Percentiles rank a stretch among this genome's conserved stretches.
Conservation (phyloP, 37 sponge, comb jelly and placozoan genomes). For the Amphimedon queenslandica region DNA sequence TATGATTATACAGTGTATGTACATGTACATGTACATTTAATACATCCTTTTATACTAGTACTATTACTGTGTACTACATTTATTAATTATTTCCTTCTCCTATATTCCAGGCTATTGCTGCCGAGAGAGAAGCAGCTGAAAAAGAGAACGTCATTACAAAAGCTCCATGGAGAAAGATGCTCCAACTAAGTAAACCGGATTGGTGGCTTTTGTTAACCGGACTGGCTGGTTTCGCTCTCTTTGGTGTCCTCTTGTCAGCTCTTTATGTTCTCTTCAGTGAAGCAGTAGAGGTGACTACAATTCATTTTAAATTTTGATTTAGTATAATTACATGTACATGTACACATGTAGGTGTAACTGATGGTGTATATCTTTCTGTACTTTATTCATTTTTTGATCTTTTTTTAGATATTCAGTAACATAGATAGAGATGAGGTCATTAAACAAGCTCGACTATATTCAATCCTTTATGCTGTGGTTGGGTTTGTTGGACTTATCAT, state of each 20-base stretch:
- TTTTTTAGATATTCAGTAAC: background rate
- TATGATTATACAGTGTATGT: too few species aligned
- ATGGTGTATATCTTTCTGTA: background rate
- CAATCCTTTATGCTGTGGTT: background rate
- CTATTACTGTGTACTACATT: too few species aligned
- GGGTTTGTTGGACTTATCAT: background rate
- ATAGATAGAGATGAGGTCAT: background rate
- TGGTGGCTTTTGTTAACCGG: background rate
- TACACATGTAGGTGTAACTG: too few species aligned
- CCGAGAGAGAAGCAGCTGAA: slow-evolving; percentile 5
- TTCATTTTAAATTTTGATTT: too few species aligned
- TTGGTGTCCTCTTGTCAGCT: background rate
- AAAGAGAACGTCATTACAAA: too few species aligned
- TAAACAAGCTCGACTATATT: background rate
- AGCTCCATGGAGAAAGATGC: background rate
- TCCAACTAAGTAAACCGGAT: background rate
- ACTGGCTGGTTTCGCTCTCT: background rate
- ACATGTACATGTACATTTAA: too few species aligned
- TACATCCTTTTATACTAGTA: too few species aligned
- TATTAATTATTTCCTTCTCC: too few species aligned
- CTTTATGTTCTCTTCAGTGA: background rate
- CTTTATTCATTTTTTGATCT: background rate
- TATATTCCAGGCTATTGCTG: too few species aligned
- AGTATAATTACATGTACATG: too few species aligned
- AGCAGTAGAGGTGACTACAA: background rate